phyloP scores from a whole-genome alignment of 2,797 vertebrate species.

The Heteromormyrus szaboi region DNA sequence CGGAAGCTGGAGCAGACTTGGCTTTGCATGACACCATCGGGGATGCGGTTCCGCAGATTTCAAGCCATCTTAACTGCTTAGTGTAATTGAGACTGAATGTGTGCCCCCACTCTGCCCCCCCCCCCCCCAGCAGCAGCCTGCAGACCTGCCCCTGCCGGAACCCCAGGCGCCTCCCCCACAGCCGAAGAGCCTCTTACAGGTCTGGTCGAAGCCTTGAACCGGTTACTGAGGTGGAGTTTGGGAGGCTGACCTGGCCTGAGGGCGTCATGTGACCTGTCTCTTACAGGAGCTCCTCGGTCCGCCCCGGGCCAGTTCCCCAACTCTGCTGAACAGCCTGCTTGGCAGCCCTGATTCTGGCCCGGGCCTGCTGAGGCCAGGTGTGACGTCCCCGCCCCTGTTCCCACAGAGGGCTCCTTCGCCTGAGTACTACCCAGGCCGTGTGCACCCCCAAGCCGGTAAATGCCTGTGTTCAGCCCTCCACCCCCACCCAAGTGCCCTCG shows the following conservation, averaged over 20 bases:
- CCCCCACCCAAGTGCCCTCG: not conserved
- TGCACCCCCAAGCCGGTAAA: slow-evolving; percentile 74
- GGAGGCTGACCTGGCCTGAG: not conserved
- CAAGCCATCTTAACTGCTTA: not conserved
- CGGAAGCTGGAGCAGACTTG: not conserved
- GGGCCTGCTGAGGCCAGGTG: slow-evolving; percentile 69
- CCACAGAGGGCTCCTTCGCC: slow-evolving; percentile 77
- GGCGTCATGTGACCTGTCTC: not conserved
- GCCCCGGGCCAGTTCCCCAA: slow-evolving; percentile 67
- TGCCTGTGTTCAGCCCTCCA: not conserved
- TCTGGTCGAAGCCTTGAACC: slow-evolving; percentile 38
- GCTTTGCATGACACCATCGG: not conserved
- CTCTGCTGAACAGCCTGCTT: slow-evolving; percentile 73
- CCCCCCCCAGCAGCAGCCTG: slow-evolving; percentile 58
- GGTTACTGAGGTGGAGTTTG: not conserved
- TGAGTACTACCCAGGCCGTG: slow-evolving; percentile 75
- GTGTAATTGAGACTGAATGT: not conserved
- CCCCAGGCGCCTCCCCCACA: slow-evolving; percentile 61
- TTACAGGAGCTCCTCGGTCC: slow-evolving; percentile 80
- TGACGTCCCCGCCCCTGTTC: slow-evolving; percentile 80
- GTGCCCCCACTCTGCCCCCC: not conserved
- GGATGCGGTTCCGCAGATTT: not conserved
- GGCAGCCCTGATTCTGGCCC: slow-evolving; percentile 64
- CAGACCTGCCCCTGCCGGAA: slow-evolving; percentile 72
- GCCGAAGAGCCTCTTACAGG: slow-evolving; percentile 90